Base-by-base conservation (phyloP, 2,888 invertebrate species). In the Drosophila helvetica region DNA sequence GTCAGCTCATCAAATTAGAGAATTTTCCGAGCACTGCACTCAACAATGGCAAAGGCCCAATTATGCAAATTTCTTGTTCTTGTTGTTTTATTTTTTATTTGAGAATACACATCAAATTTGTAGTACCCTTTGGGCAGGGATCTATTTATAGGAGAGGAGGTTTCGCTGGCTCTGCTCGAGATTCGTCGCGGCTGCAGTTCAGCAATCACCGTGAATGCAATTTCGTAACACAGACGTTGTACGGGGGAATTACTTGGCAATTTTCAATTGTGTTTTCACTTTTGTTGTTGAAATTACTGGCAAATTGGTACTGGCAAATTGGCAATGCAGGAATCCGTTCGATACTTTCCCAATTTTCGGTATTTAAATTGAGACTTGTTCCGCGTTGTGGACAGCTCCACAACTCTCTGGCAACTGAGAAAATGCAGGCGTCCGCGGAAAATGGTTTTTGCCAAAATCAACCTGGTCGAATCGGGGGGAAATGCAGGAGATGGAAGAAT, bases 371-470 rank as follows among this genome's bases (percentile, higher is more conserved):
- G 52, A 61, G 45, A 56, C 56, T n/a, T 55, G 58, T 74, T 86
- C 58, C 85, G 79, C 77, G 85, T 74, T 75, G 79, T 66, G 76
- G 85, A 77, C 79, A 64, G 89, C 79, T 89, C 71, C 87, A 81
- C 89, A 64, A 77, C 61, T 74, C 73, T 62, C 82, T 69, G 77
- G 70, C 82, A 79, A 85, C 85, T 85, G 89, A 89, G 74, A 74
- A 74, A 53, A 69, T 33, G 84, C 88, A 89, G 86, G 82, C 78
- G 76, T 81, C 88, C 89, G 89, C 77, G 82, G 75, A 85, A 88
- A 83, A 86, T 88, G 74, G 72, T 83, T 86, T 88, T 63, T 77
- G 81, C 75, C 85, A 77, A 85, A 85, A 76, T 70, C 51, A 55
- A 56, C 63, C 54, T 71, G 58, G 38, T 58, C 54, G 57, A 17